Conservation (phyloP, 2,888 invertebrate genomes). For the Pediacus dermestoides region DNA sequence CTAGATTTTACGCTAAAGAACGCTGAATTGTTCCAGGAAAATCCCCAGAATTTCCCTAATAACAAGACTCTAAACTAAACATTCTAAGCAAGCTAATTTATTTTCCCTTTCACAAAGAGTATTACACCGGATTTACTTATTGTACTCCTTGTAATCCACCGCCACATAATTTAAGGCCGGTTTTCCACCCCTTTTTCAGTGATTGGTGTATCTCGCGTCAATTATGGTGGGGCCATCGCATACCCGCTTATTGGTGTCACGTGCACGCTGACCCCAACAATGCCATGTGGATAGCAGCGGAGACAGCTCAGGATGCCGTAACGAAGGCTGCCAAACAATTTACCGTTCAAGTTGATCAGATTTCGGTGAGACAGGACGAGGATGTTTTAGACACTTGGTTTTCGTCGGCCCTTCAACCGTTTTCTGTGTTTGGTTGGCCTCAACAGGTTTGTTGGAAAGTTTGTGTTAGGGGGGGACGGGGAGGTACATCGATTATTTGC, state of each 20-base stretch:
- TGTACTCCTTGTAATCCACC: too few relatives aligned
- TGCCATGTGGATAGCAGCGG: slow-evolving; percentile 48
- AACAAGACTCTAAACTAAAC: too few relatives aligned
- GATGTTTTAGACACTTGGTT: slow-evolving; percentile 99
- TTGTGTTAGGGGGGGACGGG: too few relatives aligned
- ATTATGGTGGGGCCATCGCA: slow-evolving; percentile 99
- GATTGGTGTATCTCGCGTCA: slow-evolving; percentile 99
- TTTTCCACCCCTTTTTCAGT: slow-evolving; percentile 46
- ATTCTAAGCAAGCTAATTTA: too few relatives aligned
- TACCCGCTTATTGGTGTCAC: slow-evolving; percentile 75
- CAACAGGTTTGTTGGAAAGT: slow-evolving; percentile 57
- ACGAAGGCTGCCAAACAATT: slow-evolving; percentile 72
- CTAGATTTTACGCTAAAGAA: too few relatives aligned
- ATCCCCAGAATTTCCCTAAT: too few relatives aligned
- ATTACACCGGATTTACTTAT: too few relatives aligned
- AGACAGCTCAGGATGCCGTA: slow-evolving; percentile 66
- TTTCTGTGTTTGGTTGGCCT: slow-evolving; percentile 97
- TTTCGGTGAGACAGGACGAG: slow-evolving; percentile 72
- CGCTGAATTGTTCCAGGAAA: too few relatives aligned
- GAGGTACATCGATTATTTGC: too few relatives aligned
- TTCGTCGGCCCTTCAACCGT: slow-evolving; percentile 93
- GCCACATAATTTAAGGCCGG: slow-evolving; percentile 3
- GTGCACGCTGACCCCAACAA: slow-evolving; percentile 21
- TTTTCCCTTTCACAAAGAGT: too few relatives aligned
- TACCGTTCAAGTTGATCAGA: slow-evolving; percentile 51